Evolutionary conservation across 2,113 vertebrate genomes (phyloP).

Genomic region (Vidua macroura): DNA sequence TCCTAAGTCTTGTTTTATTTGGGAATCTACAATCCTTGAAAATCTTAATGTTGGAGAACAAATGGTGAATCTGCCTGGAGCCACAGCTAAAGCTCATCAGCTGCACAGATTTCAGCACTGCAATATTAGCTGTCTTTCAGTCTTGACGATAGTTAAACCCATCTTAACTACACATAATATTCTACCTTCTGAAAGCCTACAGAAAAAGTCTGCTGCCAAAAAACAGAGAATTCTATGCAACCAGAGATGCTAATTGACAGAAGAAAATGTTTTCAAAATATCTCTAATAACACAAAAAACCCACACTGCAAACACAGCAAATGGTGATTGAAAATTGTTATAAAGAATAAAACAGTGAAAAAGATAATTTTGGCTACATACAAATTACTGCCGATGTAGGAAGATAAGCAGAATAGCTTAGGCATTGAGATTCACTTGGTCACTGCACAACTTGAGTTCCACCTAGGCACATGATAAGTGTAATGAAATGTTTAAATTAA

Average conservation of each 20-base stretch:
- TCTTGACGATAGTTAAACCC: background rate
- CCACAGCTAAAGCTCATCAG: slow-evolving; percentile 8
- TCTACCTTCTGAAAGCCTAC: background rate
- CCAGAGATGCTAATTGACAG: background rate
- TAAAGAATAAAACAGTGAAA: background rate
- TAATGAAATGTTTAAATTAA: background rate
- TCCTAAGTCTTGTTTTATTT: background rate
- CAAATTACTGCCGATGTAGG: background rate
- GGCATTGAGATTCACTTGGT: background rate
- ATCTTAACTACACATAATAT: background rate
- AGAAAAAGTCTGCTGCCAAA: background rate
- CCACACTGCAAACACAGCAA: background rate
- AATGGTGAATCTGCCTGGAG: slow-evolving; percentile 1
- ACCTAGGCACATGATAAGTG: background rate
- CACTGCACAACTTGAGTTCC: background rate
- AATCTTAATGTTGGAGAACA: background rate
- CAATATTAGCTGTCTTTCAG: background rate
- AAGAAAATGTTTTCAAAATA: background rate
- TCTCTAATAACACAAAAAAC: background rate
- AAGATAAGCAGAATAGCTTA: background rate
- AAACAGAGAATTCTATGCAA: background rate
- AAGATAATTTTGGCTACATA: background rate
- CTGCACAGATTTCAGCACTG: background rate
- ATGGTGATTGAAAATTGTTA: background rate
- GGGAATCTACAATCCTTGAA: background rate